Percentiles rank a stretch among this genome's conserved stretches.
Evolutionary conservation across 2,888 invertebrate genomes (phyloP).

Genomic region (Maniola hyperantus): DNA sequence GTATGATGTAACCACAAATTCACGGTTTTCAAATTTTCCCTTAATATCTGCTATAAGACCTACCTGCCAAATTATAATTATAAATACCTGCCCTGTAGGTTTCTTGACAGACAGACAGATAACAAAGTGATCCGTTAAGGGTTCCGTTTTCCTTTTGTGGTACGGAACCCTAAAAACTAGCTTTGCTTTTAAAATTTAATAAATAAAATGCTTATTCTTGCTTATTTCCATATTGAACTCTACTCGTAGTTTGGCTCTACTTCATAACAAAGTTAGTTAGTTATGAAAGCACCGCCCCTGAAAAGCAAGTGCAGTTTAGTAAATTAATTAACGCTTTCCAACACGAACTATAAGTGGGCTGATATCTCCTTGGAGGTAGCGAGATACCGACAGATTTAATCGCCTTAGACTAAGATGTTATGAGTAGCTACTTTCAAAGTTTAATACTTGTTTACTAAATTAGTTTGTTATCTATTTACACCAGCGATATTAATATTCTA

Average conservation of each 20-base stretch:
- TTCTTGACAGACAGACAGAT: too few relatives aligned
- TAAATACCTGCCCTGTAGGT: too few relatives aligned
- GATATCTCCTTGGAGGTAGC: conserved; percentile 13
- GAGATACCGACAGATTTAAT: conserved; percentile 11
- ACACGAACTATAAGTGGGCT: conserved; percentile 11
- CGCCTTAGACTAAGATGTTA: conserved; percentile 10
- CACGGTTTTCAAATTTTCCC: too few relatives aligned
- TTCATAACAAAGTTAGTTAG: conserved; percentile 5
- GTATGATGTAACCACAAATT: too few relatives aligned
- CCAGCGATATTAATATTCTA: neutral
- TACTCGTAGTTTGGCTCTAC: neutral
- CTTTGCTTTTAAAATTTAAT: too few relatives aligned
- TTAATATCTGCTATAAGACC: too few relatives aligned
- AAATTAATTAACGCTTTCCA: conserved; percentile 20
- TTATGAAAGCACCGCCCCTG: conserved; percentile 12
- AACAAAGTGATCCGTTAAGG: too few relatives aligned
- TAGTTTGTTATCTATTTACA: neutral
- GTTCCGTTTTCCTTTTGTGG: too few relatives aligned
- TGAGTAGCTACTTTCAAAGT: neutral
- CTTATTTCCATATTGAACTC: neutral
- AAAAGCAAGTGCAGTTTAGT: conserved; percentile 18
- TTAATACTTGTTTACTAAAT: neutral
- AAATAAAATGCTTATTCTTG: neutral
- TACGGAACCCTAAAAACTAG: too few relatives aligned
- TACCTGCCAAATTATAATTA: too few relatives aligned